Conservation (phyloP, 1,140 invertebrate genomes). For the Apolygus lucorum region DNA sequence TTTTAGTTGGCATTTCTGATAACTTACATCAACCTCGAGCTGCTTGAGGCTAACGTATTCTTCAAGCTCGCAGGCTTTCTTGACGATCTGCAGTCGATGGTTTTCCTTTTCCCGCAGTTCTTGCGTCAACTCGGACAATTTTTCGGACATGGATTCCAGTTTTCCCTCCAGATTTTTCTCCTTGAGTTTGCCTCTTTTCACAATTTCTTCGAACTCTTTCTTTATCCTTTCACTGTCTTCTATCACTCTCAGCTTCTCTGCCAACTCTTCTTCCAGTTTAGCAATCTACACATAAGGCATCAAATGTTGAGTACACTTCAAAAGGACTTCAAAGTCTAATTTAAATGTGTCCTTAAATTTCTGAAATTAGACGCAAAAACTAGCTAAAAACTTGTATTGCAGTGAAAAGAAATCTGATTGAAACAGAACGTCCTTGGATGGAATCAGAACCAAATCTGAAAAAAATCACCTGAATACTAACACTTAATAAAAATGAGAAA, state of each 20-base stretch:
- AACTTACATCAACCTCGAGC: not conserved
- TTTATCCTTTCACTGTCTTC: not conserved
- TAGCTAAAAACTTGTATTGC: too few species aligned
- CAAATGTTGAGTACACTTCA: not conserved
- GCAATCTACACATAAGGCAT: not conserved
- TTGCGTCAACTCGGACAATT: not conserved
- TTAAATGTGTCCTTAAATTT: too few species aligned
- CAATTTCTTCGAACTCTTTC: not conserved
- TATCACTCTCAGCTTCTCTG: not conserved
- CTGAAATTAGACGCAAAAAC: too few species aligned
- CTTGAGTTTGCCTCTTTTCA: not conserved
- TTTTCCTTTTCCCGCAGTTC: conserved; percentile 8
- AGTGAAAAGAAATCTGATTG: too few species aligned
- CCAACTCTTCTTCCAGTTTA: conserved; percentile 1
- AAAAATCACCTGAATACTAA: too few species aligned
- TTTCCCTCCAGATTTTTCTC: not conserved
- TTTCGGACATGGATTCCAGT: not conserved
- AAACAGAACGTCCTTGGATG: too few species aligned
- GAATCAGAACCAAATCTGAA: too few species aligned
- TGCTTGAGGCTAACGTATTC: not conserved
- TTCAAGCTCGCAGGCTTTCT: conserved; percentile 17
- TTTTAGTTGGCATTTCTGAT: too few species aligned
- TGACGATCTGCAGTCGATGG: not conserved
- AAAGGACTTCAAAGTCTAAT: too few species aligned
- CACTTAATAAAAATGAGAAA: too few species aligned